phyloP scores from a whole-genome alignment of 2,113 vertebrate genomes.

The Pseudorhombus dupliciocellatus region DNA sequence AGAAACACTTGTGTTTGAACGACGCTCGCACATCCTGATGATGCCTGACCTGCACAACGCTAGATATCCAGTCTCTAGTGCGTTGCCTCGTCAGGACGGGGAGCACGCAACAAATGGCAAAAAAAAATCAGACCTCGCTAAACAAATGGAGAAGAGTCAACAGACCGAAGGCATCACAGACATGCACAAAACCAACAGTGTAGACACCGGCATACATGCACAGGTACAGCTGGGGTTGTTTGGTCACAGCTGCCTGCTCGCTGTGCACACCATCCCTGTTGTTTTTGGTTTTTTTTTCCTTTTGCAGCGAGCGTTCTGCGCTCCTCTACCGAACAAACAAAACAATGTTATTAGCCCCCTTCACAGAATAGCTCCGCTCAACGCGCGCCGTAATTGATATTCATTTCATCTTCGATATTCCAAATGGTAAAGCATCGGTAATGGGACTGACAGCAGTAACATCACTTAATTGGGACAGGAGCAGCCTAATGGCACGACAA shows the following conservation, averaged over 20 bases:
- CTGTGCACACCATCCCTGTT: constrained; percentile 3
- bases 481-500: constrained; percentile 52
- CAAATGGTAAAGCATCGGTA: constrained; percentile 20
- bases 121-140: too few species aligned
- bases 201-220: not conserved
- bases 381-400: constrained; percentile 26
- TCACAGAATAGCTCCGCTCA: constrained; percentile 7
- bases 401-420: constrained; percentile 19
- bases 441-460: constrained; percentile 45
- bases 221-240: constrained; percentile 11
- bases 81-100: not conserved
- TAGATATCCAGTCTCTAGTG: constrained; percentile 1
- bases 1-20: constrained; percentile 15
- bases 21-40: not conserved
- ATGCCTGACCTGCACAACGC: not conserved
- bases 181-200: not conserved
- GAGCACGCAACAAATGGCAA: not conserved
- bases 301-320: constrained; percentile 2
- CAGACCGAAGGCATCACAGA: not conserved
- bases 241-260: constrained; percentile 20
- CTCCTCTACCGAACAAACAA: constrained; percentile 26
- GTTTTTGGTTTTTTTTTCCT: too few species aligned
- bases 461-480: constrained; percentile 68
- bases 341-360: constrained; percentile 10
- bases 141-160: not conserved